Conservation (phyloP, 2,888 invertebrate genomes). For the Darwinula stevensoni region DNA sequence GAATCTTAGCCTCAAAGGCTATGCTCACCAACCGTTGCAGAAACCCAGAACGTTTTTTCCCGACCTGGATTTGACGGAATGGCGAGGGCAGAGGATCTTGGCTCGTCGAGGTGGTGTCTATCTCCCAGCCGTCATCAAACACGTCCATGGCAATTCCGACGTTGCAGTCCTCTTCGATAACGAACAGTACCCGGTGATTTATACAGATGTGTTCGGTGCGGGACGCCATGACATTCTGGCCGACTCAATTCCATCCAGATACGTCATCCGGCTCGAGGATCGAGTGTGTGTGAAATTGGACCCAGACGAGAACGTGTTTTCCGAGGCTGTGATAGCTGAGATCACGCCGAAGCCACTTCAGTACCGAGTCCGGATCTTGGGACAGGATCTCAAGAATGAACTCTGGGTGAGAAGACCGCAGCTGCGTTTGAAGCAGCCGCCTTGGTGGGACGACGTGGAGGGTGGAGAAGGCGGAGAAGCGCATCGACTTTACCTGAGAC, state of each 20-base stretch:
- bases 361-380: not conserved
- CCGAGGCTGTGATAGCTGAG: constrained; percentile 48
- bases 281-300: constrained; percentile 33
- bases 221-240: constrained; percentile 64
- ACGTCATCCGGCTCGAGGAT: constrained; percentile 41
- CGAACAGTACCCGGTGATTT: constrained; percentile 10
- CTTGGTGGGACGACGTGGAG: constrained; percentile 86
- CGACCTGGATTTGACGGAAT: constrained; percentile 56
- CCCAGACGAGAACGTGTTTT: constrained; percentile 34
- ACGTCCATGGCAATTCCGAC: constrained; percentile 16
- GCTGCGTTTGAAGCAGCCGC: constrained; percentile 60
- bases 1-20: not conserved
- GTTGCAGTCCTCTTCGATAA: constrained; percentile 11
- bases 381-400: constrained; percentile 13
- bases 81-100: constrained; percentile 70
- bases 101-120: constrained; percentile 54
- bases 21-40: not conserved
- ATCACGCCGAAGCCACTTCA: constrained; percentile 29
- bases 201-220: constrained; percentile 27
- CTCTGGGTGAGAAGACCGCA: constrained; percentile 62
- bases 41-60: not conserved
- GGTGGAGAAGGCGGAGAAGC: too few species aligned
- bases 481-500: too few species aligned
- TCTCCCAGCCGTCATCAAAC: constrained; percentile 57
- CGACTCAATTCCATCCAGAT: constrained; percentile 56